phyloP scores from a whole-genome alignment of 37 sponge, comb jelly and placozoan species.

The Corticium candelabrum region DNA sequence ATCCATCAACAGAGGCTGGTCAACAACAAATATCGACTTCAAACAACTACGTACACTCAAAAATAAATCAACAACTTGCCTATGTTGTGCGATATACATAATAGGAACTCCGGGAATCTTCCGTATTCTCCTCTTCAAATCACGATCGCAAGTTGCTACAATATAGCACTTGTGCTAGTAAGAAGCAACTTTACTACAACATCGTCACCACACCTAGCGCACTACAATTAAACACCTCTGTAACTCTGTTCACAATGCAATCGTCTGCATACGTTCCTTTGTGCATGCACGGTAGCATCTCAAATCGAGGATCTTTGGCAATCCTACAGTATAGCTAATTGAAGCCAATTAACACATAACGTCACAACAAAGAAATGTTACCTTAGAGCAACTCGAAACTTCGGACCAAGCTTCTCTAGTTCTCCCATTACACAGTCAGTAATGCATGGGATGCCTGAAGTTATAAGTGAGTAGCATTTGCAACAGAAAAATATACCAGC shows the following conservation, averaged over 20 bases:
- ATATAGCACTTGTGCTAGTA: conserved; percentile 89
- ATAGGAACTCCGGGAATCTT: conserved; percentile 98
- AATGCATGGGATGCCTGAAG: conserved; percentile 82
- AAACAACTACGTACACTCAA: neutral
- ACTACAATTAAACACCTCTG: conserved; percentile 48
- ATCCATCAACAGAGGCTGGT: no score
- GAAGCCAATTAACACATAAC: neutral
- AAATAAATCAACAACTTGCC: conserved; percentile 12
- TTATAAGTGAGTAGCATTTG: conserved; percentile 8
- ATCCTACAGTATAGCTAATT: conserved; percentile 28
- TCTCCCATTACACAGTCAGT: conserved; percentile 98
- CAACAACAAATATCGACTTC: no score
- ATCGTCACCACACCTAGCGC: neutral
- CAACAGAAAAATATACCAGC: neutral
- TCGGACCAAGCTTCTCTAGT: conserved; percentile 95
- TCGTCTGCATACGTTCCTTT: conserved; percentile 99
- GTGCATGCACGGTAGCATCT: conserved; percentile 89
- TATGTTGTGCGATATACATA: conserved; percentile 93
- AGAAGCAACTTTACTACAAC: neutral
- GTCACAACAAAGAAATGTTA: conserved; percentile 5
- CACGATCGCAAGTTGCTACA: conserved; percentile 96
- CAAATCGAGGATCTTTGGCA: conserved; percentile 90
- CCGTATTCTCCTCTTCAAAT: conserved; percentile 85
- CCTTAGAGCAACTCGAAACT: conserved; percentile 83
- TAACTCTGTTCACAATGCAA: conserved; percentile 90